These are phyloP conservation scores for Vesta saturnalis DNA, from an alignment of 2,888 invertebrate species.

Conservation along the genomic window DNA sequence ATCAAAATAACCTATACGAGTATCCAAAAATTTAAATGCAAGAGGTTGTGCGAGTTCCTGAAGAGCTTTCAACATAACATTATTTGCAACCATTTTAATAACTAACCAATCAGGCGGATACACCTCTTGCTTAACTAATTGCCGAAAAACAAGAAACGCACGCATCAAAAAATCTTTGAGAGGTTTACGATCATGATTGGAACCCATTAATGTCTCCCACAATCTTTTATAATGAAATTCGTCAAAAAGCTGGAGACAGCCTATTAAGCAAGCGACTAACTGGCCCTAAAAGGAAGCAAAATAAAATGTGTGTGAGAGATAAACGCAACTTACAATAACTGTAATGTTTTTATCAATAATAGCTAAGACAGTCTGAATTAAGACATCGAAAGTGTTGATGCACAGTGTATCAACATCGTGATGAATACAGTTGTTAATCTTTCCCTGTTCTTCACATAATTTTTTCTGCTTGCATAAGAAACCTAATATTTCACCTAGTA, in stretches of 20 bases:
- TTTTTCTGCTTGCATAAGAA: constrained; percentile 67
- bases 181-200: constrained; percentile 77
- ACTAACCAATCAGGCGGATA: constrained; percentile 93
- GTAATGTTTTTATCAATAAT: constrained; percentile 76
- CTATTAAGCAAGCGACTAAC: constrained; percentile 87
- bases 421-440: constrained; percentile 71
- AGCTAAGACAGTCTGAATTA: constrained; percentile 86
- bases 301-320: neutral
- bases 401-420: constrained; percentile 87
- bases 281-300: constrained; percentile 73
- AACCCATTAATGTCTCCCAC: constrained; percentile 82
- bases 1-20: constrained; percentile 78
- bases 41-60: constrained; percentile 90
- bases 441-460: constrained; percentile 63
- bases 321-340: constrained; percentile 45
- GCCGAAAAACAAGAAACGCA: constrained; percentile 82
- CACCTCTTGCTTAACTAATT: constrained; percentile 81
- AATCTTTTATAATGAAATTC: constrained; percentile 88
- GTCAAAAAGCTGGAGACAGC: constrained; percentile 85
- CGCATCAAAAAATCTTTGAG: constrained; percentile 87
- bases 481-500: constrained; percentile 84
- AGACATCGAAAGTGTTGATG: constrained; percentile 81
- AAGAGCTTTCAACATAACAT: constrained; percentile 83
- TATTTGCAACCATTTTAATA: constrained; percentile 88
- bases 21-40: constrained; percentile 81